phyloP scores from a whole-genome alignment of 2,113 vertebrate genomes.

The Neogobius melanostomus region DNA sequence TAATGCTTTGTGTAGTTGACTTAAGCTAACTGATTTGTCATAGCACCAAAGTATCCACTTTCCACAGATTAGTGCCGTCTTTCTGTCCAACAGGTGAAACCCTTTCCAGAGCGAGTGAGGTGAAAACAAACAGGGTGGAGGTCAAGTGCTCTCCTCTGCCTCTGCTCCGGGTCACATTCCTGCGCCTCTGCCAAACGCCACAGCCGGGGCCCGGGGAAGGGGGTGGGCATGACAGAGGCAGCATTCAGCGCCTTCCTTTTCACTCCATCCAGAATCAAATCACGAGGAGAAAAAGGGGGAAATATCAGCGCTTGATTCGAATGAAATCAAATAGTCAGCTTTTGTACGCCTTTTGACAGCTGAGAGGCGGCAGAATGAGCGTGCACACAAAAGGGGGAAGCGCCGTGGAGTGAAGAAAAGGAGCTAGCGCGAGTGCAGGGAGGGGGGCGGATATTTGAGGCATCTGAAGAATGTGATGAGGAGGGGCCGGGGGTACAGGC shows the following conservation, averaged over 20 bases:
- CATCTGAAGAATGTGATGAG: constrained; percentile 69
- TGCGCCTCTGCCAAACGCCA: constrained; percentile 60
- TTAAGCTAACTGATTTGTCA: too few species aligned
- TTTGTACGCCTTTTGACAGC: constrained; percentile 5
- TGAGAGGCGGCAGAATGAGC: constrained; percentile 1
- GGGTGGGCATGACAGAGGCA: constrained; percentile 48
- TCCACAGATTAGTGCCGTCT: background rate
- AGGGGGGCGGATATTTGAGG: constrained; percentile 51
- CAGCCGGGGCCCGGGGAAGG: constrained; percentile 42
- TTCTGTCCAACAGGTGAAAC: constrained; percentile 35
- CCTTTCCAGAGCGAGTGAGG: constrained; percentile 30
- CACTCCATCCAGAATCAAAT: constrained; percentile 33
- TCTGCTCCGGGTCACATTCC: constrained; percentile 66
- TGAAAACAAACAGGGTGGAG: constrained; percentile 67
- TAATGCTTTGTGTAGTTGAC: too few species aligned
- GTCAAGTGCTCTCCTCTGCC: constrained; percentile 63
- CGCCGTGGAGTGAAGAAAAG: background rate
- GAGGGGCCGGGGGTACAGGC: constrained; percentile 46
- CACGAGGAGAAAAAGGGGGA: constrained; percentile 11
- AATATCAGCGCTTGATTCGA: constrained; percentile 24
- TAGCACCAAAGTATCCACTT: too few species aligned
- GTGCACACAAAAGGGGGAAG: constrained; percentile 1
- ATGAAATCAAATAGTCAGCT: constrained; percentile 15
- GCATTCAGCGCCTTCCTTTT: constrained; percentile 47
- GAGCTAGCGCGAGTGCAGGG: background rate